Percentiles rank a stretch among this genome's conserved stretches.
Conservation (phyloP, 1,140 invertebrate genomes). For the Drosophila nasuta region DNA sequence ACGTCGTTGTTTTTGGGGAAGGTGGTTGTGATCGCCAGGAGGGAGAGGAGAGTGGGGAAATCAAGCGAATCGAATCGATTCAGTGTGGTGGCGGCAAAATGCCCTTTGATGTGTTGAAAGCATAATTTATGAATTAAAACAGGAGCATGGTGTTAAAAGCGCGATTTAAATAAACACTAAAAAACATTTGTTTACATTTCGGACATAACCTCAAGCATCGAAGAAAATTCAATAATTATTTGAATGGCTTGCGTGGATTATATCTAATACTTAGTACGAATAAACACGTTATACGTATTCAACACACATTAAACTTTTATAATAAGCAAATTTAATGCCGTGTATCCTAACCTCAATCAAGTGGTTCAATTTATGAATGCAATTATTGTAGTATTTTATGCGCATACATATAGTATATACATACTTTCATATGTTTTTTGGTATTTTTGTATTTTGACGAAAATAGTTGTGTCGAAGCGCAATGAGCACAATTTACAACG, state of each 20-base stretch:
- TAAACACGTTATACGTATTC: background rate
- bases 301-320: background rate
- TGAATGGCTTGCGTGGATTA: background rate
- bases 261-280: background rate
- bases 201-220: constrained; percentile 21
- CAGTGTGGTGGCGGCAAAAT: constrained; percentile 1
- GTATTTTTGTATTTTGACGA: background rate
- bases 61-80: background rate
- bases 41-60: too few relatives aligned
- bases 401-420: background rate
- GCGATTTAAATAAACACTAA: constrained; percentile 35
- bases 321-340: background rate
- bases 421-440: background rate
- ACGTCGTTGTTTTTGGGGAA: constrained; percentile 39
- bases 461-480: background rate
- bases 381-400: background rate
- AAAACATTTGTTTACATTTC: constrained; percentile 51
- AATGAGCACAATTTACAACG: constrained; percentile 19
- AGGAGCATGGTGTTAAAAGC: constrained; percentile 9
- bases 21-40: constrained; percentile 5
- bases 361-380: background rate
- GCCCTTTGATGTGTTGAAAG: constrained; percentile 49
- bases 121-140: constrained; percentile 62
- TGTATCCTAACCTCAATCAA: constrained; percentile 5
- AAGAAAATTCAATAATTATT: constrained; percentile 3